Conservation (phyloP, 2,888 invertebrate species). For the Chrysodeixis includens region DNA sequence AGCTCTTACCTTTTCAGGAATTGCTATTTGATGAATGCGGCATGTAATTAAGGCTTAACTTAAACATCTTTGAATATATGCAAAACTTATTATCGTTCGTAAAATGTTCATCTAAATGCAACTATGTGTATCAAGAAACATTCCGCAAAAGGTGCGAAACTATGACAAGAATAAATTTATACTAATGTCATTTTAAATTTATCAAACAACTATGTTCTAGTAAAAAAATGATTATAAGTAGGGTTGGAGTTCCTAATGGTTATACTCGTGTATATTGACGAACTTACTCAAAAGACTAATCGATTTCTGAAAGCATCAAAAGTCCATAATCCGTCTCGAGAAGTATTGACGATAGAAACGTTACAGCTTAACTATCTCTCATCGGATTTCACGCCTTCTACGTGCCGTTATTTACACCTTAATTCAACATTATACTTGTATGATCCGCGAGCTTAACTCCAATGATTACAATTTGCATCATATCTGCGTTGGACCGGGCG, state of each 20-base stretch:
- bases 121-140: not conserved
- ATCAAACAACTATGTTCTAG: not conserved
- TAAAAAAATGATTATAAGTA: not conserved
- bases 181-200: not conserved
- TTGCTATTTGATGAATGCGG: not conserved
- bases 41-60: not conserved
- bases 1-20: not conserved
- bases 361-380: constrained; percentile 10
- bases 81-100: not conserved
- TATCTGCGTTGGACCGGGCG: constrained; percentile 49
- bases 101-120: not conserved
- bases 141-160: not conserved
- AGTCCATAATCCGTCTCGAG: not conserved
- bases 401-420: constrained; percentile 53
- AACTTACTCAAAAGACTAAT: not conserved
- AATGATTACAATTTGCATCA: constrained; percentile 57
- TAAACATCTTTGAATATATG: not conserved
- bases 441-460: constrained; percentile 39
- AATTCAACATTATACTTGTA: constrained; percentile 45
- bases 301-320: not conserved
- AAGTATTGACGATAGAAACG: not conserved
- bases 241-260: not conserved
- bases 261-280: not conserved
- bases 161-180: not conserved
- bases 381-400: constrained; percentile 41